phyloP scores from a whole-genome alignment of 2,888 invertebrate species.

The Drosophila kanekoi region DNA sequence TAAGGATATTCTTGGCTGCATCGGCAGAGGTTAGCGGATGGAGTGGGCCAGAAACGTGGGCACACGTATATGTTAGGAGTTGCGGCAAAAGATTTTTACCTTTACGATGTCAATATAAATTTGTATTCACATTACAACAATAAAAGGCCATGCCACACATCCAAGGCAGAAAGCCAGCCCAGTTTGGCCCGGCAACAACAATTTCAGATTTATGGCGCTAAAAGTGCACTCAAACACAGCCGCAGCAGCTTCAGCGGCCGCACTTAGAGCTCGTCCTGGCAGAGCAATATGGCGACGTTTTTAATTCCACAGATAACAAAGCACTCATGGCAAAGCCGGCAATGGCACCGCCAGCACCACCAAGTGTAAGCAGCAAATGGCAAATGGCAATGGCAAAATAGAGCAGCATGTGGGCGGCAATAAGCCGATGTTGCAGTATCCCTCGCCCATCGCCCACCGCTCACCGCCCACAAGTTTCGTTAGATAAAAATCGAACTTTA shows the following conservation, averaged over 20 bases:
- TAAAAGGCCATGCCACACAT: slow-evolving; percentile 56
- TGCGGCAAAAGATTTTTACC: slow-evolving; percentile 73
- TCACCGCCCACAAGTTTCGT: slow-evolving; percentile 12
- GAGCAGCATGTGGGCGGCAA: slow-evolving; percentile 47
- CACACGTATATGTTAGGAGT: slow-evolving; percentile 62
- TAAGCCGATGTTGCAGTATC: slow-evolving; percentile 53
- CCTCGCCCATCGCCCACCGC: slow-evolving; percentile 5
- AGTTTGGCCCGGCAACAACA: slow-evolving; percentile 48
- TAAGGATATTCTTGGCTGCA: slow-evolving; percentile 15
- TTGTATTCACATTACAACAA: slow-evolving; percentile 82
- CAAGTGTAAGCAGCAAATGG: slow-evolving; percentile 46
- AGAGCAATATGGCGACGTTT: slow-evolving; percentile 75
- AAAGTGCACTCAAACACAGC: slow-evolving; percentile 77
- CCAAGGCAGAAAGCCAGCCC: slow-evolving; percentile 19
- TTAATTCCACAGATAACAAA: slow-evolving; percentile 76
- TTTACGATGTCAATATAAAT: slow-evolving; percentile 82
- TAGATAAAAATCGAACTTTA: slow-evolving; percentile 80
- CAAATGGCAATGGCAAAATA: slow-evolving; percentile 49
- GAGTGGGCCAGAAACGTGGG: slow-evolving; percentile 14
- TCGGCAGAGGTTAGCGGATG: not conserved
- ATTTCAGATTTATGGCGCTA: slow-evolving; percentile 78
- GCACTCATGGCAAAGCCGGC: slow-evolving; percentile 65
- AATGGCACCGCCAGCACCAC: slow-evolving; percentile 4
- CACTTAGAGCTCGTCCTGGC: slow-evolving; percentile 42
- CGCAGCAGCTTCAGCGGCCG: slow-evolving; percentile 17